Conservation (phyloP, 1,140 invertebrate genomes). For the Oscheius sp. region DNA sequence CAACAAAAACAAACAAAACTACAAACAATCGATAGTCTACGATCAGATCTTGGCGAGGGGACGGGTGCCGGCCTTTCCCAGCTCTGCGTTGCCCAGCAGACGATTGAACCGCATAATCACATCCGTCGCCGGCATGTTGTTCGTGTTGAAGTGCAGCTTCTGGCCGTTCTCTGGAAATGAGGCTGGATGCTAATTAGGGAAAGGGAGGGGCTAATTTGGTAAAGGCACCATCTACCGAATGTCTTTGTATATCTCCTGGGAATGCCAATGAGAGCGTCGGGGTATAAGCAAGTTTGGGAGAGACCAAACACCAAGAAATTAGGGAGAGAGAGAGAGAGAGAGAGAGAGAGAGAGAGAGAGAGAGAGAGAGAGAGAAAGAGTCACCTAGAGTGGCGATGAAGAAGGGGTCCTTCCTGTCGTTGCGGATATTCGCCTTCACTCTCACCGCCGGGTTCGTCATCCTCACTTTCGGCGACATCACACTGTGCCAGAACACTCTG, state of each 20-base stretch:
- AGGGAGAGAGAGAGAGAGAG: too few species aligned
- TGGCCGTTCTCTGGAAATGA: conserved; percentile 53
- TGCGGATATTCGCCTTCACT: conserved; percentile 49
- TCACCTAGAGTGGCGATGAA: conserved; percentile 46
- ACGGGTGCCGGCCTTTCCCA: conserved; percentile 49
- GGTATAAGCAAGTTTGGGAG: too few species aligned
- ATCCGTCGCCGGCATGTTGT: conserved; percentile 50
- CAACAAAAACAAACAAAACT: background rate
- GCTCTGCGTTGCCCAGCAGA: conserved; percentile 50
- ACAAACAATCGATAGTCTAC: background rate
- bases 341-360: too few species aligned
- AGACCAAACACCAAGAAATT: too few species aligned
- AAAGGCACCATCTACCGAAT: too few species aligned
- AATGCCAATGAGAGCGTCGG: too few species aligned
- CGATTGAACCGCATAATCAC: conserved; percentile 57
- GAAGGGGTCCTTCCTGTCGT: conserved; percentile 51
- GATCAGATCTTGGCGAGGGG: conserved; percentile 31
- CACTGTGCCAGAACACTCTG: conserved; percentile 54
- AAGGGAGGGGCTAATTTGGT: too few species aligned
- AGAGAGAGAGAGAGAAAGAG: too few species aligned
- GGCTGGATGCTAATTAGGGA: too few species aligned
- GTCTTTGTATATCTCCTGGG: too few species aligned
- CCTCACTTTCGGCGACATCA: conserved; percentile 50
- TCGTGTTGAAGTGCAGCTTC: conserved; percentile 53
- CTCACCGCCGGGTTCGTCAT: conserved; percentile 51